Evolutionary conservation across 2,888 invertebrate species (phyloP), one percentile per base, ranked within the genome.

Genomic region (Tetheella fluctuosa): DNA sequence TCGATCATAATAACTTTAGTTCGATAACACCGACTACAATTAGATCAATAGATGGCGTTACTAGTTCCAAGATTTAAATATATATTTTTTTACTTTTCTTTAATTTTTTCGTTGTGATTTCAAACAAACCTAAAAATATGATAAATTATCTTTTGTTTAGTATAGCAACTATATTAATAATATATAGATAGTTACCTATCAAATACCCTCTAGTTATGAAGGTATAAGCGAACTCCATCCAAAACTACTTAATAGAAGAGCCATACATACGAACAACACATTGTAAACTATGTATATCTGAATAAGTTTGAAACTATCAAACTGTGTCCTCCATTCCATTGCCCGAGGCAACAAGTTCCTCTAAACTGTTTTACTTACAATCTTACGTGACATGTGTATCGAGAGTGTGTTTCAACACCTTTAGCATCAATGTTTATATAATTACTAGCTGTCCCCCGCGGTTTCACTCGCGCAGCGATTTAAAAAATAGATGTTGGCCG

Each of bases 251-350:
- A 34, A 13, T 39, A 39, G n/a, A 1, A 20, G 17, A n/a, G 48
- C n/a, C n/a, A n/a, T n/a, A 17, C 42, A 48, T n/a, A 3, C 10
- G 48, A 48, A 48, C 48, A 20, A 10, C 48, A 20, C 20, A 48
- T n/a, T n/a, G n/a, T 20, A 62, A 62, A 62, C 60, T 62, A 63
- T 60, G 65, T n/a, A n/a, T n/a, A n/a, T n/a, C n/a, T n/a, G n/a
- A n/a, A n/a, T n/a, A n/a, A n/a, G n/a, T 61, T 61, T 61, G 63
- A 54, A 71, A 68, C 70, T 68, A 74, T 76, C 67, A 71, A 70
- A 76, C 67, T 73, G 56, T 57, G 59, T 56, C 63, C 55, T 62
- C 60, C 64, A 67, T 67, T 68, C 67, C 62, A 70, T 68, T 69
- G 74, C 63, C 59, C 60, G 63, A 63, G 48, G 42, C 42, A 17